These are phyloP conservation scores for Glareola pratincola DNA, from an alignment of 2,113 vertebrate genomes.

Conservation along the genomic window DNA sequence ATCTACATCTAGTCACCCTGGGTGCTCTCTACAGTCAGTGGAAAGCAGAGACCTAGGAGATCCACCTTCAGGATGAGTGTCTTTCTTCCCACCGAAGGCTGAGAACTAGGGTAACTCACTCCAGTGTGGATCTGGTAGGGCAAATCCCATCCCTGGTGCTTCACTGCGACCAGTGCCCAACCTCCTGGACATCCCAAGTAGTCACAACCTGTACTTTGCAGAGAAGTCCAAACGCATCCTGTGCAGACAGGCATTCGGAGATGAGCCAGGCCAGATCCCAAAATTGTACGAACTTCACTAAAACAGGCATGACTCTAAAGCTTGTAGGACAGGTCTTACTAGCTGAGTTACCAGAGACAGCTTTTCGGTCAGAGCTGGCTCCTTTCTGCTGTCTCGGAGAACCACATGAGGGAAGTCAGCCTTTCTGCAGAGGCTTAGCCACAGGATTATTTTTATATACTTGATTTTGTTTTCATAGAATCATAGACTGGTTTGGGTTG, in stretches of 20 bases:
- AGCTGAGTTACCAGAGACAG: not conserved
- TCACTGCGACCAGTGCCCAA: not conserved
- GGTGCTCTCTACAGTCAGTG: fast-evolving
- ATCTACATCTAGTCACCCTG: not conserved
- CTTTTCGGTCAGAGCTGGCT: not conserved
- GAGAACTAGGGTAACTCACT: not conserved
- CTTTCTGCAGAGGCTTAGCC: not conserved
- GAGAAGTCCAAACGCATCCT: not conserved
- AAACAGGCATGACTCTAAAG: not conserved
- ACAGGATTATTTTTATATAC: not conserved
- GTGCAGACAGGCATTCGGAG: not conserved
- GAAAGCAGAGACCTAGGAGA: not conserved
- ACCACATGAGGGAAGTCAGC: not conserved
- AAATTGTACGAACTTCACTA: not conserved
- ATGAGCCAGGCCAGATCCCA: not conserved
- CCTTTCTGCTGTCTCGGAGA: not conserved
- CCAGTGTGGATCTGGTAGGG: too few relatives aligned
- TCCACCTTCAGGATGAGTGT: not conserved
- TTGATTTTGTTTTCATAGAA: not conserved
- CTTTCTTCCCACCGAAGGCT: not conserved
- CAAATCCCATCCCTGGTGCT: not conserved
- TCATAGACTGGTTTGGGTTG: not conserved
- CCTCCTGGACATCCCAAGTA: not conserved
- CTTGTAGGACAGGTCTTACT: not conserved
- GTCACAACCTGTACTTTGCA: not conserved